Evolutionary conservation across 64 coral and sea anemone species (phyloP).

Genomic region (Trachythela sp.): DNA sequence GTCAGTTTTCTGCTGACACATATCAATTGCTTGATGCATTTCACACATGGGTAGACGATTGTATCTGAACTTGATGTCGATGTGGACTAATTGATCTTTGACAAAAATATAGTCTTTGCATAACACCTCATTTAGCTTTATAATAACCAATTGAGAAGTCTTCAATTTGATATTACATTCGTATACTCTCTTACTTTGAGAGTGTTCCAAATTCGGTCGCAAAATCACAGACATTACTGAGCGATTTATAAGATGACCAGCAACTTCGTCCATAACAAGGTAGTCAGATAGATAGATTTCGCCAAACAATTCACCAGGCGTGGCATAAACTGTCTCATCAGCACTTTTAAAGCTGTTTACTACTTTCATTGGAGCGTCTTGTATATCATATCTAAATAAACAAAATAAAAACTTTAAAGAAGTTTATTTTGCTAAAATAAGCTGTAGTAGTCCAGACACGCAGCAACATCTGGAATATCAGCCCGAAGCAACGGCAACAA

Average conservation of each 20-base stretch:
- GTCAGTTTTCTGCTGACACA: background rate
- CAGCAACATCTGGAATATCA: background rate
- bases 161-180: background rate
- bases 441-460: background rate
- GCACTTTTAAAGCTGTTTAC: background rate
- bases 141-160: background rate
- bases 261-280: background rate
- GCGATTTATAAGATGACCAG: background rate
- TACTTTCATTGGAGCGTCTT: background rate
- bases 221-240: background rate
- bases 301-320: background rate
- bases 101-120: background rate
- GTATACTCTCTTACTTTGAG: background rate
- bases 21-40: background rate
- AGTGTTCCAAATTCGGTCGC: background rate
- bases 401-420: background rate
- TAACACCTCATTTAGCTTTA: background rate
- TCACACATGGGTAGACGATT: background rate
- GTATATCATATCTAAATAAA: background rate
- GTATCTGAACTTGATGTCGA: background rate
- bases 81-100: background rate
- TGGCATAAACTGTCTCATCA: background rate
- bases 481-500: background rate
- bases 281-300: background rate
- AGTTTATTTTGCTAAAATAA: background rate